Evolutionary conservation across 2,888 invertebrate species (phyloP), one percentile per base, ranked within the genome.

Genomic region (Spisula solida): DNA sequence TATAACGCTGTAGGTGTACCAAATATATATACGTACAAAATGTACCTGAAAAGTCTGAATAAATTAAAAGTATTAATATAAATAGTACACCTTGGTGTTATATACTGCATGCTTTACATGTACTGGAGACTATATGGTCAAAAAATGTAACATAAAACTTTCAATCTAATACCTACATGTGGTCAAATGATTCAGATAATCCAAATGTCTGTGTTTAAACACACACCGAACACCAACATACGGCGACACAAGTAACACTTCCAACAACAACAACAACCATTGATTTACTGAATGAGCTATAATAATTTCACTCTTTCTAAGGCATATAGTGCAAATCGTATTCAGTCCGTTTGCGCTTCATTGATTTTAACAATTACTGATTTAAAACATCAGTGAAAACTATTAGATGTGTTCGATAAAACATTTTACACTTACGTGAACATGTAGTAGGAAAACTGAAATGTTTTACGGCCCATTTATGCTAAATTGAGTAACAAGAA

Each of bases 51-150:
- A 75, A 2, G 75, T 75, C 16, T 34, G 75, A 75, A 75, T 75
- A 75, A 75, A 75, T 75, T 75, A 75, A 41, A 75, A 75, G 34
- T 75, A 29, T 75, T 31, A 34, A 75, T 75, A 75, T 18, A 75
- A 75, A 75, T 31, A 75, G 16, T 75, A 75, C 14, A 34, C 34
- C 18, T 75, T 31, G 41, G 41, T 8, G 41, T 41, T 41, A 5
- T 41, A 41, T 41, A 41, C 41, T 41, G 8, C 41, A 41, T 5
- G 8, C 41, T n/a, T n/a, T 41, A 41, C 41, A 41, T 41, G 41
- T 41, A 41, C 41, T 8, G 41, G 2, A 41, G 31, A 31, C 75
- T 75, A 16, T 31, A 66, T 66, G 10, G 60, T 25, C 2, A 66
- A 31, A 75, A 75, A 75, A 34, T 75, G 75, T 75, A 75, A 75